phyloP scores from a whole-genome alignment of 2,797 vertebrate genomes.

The Protosalanx chinensis region DNA sequence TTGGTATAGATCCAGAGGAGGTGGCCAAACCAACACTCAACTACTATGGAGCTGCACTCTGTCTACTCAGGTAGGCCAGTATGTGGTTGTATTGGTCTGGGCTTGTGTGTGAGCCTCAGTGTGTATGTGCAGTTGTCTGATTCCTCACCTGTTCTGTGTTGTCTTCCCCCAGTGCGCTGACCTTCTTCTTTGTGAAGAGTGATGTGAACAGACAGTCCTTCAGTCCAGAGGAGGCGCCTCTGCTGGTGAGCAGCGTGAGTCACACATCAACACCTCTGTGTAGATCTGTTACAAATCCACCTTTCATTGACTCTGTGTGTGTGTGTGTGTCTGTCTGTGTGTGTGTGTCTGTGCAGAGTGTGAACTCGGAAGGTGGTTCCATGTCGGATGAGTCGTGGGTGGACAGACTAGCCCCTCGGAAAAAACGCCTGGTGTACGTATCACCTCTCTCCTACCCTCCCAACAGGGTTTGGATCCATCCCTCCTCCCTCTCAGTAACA shows the following conservation, averaged over 20 bases:
- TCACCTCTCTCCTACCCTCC: too few relatives aligned
- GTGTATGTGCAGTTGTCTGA: neutral
- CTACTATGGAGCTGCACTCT: conserved; percentile 46
- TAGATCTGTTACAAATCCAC: too few relatives aligned
- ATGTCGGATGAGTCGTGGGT: neutral
- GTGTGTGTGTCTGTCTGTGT: conserved; percentile 1
- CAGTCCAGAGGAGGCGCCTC: conserved; percentile 1
- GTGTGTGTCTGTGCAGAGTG: neutral
- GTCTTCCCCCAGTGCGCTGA: neutral
- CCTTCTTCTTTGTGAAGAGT: conserved; percentile 18
- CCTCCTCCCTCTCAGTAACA: neutral
- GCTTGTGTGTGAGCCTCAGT: neutral
- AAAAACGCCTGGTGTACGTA: neutral
- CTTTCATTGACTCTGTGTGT: neutral
- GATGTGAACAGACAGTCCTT: conserved; percentile 4
- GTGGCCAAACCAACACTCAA: conserved; percentile 43
- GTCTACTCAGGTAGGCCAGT: conserved; percentile 40
- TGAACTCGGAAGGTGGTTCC: neutral
- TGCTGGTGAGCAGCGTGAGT: conserved; percentile 4
- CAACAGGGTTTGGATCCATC: neutral
- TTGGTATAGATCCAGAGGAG: conserved; percentile 45
- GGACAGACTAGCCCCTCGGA: neutral
- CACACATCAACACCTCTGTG: neutral
- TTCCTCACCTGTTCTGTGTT: neutral
- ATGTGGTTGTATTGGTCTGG: neutral